A percentile compares a stretch with the other conserved stretches of the same genome.
Evolutionary conservation across 2,888 invertebrate genomes (phyloP).

Genomic region (Apoda limacodes): DNA sequence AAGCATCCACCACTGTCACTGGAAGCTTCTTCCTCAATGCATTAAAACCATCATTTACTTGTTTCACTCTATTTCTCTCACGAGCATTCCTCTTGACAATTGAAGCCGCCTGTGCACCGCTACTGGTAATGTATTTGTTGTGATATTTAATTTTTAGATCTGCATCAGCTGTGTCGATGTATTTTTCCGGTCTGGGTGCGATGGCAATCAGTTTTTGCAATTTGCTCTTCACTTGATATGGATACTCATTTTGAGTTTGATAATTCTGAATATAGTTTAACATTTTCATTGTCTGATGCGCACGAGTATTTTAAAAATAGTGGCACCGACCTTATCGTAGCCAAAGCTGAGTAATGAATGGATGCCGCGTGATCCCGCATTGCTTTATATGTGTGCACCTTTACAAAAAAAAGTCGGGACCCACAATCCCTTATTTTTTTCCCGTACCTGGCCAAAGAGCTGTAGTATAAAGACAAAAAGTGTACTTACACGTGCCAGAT

Average conservation of each 20-base stretch:
- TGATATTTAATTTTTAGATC: conserved; percentile 76
- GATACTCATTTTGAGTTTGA: no score
- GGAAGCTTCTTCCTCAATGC: conserved; percentile 89
- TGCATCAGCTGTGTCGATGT: conserved; percentile 38
- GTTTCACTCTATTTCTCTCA: conserved; percentile 94
- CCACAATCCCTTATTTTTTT: conserved; percentile 39
- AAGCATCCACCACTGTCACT: conserved; percentile 77
- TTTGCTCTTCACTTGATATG: conserved; percentile 25
- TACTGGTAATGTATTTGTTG: conserved; percentile 64
- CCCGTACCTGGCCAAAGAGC: not conserved
- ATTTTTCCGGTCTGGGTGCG: no score
- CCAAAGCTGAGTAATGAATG: conserved; percentile 46
- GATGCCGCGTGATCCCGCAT: conserved; percentile 32
- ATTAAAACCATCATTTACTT: conserved; percentile 93
- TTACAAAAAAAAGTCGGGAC: conserved; percentile 52
- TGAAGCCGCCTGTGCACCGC: conserved; percentile 80
- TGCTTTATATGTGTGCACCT: conserved; percentile 48
- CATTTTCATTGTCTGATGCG: conserved; percentile 17
- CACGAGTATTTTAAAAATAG: conserved; percentile 22
- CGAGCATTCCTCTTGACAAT: conserved; percentile 94
- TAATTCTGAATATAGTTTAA: conserved; percentile 14
- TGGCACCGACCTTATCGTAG: conserved; percentile 24
- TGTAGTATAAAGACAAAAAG: not conserved
- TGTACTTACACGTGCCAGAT: conserved; percentile 54
- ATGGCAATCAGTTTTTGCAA: conserved; percentile 54